Conservation (phyloP, 2,888 invertebrate species). For the Hydriomena furcata region DNA sequence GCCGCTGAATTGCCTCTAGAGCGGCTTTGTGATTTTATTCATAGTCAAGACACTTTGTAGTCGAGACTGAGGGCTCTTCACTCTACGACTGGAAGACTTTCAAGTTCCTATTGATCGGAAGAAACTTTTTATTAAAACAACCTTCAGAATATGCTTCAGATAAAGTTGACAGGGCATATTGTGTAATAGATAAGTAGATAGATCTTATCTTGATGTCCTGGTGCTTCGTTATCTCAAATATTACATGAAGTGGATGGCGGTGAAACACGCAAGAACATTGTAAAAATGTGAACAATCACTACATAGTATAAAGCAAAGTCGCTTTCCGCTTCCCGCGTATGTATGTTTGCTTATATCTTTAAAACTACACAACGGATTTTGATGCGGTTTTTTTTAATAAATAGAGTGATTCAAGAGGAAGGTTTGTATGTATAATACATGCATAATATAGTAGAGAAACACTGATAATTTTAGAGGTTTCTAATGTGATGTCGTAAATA, state of each 20-base stretch:
- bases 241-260: background rate
- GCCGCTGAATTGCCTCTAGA: conserved; percentile 7
- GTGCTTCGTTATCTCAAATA: background rate
- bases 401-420: no score
- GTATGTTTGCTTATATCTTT: no score
- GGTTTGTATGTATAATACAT: no score
- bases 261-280: conserved; percentile 7
- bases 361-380: no score
- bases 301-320: no score
- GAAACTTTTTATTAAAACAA: conserved; percentile 6
- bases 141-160: conserved; percentile 9
- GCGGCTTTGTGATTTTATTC: conserved; percentile 12
- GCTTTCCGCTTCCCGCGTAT: no score
- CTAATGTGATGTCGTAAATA: no score
- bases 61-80: background rate
- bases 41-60: conserved; percentile 11
- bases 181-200: conserved; percentile 6
- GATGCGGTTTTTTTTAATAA: no score
- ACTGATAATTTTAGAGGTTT: no score
- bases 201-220: conserved; percentile 1
- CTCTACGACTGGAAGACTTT: conserved; percentile 9
- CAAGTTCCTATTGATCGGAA: conserved; percentile 15
- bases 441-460: no score
- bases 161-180: conserved; percentile 2
- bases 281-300: no score